A percentile compares a stretch with the other conserved stretches of the same genome.
Conservation (phyloP, 2,113 vertebrate genomes). For the Beaufortia kweichowensis region DNA sequence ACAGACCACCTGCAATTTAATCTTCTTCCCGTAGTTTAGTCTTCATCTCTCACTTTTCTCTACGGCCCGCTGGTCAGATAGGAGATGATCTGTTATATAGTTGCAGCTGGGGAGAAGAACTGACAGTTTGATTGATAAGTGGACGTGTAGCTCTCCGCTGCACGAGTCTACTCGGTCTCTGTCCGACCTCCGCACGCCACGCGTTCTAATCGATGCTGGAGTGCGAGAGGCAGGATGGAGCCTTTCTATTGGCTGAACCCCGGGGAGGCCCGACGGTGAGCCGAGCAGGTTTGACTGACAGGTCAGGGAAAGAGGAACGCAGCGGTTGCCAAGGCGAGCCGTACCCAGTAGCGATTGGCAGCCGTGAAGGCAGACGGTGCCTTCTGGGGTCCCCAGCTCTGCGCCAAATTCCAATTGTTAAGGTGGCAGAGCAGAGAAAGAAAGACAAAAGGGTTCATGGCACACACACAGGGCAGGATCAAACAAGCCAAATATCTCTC, state of each 20-base stretch:
- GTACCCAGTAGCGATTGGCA: slow-evolving; percentile 42
- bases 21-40: not conserved
- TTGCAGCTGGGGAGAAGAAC: slow-evolving; percentile 1
- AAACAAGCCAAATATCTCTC: slow-evolving; percentile 35
- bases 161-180: slow-evolving; percentile 24
- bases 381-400: slow-evolving; percentile 45
- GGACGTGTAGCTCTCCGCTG: slow-evolving; percentile 5
- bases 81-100: slow-evolving; percentile 10
- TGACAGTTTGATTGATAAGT: slow-evolving; percentile 38
- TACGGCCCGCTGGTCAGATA: not conserved
- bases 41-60: not conserved
- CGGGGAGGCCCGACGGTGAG: slow-evolving; percentile 30
- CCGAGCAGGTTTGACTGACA: slow-evolving; percentile 58
- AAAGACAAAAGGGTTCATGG: slow-evolving; percentile 43
- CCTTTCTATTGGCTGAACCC: slow-evolving; percentile 35
- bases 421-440: slow-evolving; percentile 41
- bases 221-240: slow-evolving; percentile 15
- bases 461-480: slow-evolving; percentile 35
- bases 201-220: slow-evolving; percentile 50
- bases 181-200: slow-evolving; percentile 19
- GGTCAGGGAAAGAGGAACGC: slow-evolving; percentile 40
- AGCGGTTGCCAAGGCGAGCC: slow-evolving; percentile 46
- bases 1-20: slow-evolving; percentile 11
- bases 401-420: slow-evolving; percentile 53
- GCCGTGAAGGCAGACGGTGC: slow-evolving; percentile 39